Evolutionary conservation across 2,797 vertebrate species (phyloP).

Genomic region (Holocentrus rufus): DNA sequence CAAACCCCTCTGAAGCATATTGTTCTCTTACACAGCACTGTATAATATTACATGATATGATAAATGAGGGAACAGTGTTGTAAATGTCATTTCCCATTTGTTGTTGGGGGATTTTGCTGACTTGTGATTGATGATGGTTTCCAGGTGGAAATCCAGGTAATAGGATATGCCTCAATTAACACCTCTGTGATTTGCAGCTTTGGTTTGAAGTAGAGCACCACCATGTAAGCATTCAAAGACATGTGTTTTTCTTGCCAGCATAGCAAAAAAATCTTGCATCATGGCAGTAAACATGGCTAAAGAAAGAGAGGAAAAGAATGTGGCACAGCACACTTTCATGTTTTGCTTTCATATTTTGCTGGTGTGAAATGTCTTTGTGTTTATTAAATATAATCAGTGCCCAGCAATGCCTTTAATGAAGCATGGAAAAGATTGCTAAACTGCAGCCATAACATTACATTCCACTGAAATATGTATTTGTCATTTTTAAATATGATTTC

Average conservation of each 20-base stretch:
- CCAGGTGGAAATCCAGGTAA: constrained; percentile 5
- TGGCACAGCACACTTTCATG: neutral
- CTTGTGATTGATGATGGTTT: neutral
- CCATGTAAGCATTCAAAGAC: constrained; percentile 24
- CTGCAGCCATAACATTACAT: constrained; percentile 14
- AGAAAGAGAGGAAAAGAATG: neutral
- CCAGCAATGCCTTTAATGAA: neutral
- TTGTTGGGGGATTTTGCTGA: constrained; percentile 11
- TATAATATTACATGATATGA: too few species aligned
- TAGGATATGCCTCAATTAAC: constrained; percentile 34
- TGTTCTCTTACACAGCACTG: neutral
- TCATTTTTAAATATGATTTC: constrained; percentile 23
- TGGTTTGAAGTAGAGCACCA: constrained; percentile 13
- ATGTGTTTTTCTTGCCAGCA: neutral
- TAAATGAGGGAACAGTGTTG: too few species aligned
- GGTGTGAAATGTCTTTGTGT: neutral
- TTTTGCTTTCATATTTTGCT: neutral
- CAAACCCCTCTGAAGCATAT: neutral
- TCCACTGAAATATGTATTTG: constrained; percentile 1
- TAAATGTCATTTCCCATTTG: neutral
- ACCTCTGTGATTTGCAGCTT: constrained; percentile 31
- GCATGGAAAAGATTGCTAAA: neutral
- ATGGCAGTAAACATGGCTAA: neutral
- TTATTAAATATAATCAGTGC: neutral
- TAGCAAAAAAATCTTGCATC: constrained; percentile 3